Evolutionary conservation across 2,797 vertebrate species (phyloP).

Genomic region (Hirundo rustica): DNA sequence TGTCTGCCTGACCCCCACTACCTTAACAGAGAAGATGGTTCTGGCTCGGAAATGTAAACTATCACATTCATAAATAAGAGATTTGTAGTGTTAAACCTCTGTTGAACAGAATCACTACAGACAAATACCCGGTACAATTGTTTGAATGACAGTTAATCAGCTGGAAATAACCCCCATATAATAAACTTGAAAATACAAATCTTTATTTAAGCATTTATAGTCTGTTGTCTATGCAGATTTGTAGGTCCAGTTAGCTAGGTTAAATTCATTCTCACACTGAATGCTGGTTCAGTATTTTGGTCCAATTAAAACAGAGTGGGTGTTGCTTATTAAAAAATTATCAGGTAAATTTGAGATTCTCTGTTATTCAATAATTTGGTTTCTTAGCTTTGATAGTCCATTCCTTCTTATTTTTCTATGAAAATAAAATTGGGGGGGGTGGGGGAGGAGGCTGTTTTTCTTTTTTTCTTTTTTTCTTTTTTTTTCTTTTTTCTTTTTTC

Average conservation of each 20-base stretch:
- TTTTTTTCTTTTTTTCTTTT: not conserved
- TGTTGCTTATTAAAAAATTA: not conserved
- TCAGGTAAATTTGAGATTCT: not conserved
- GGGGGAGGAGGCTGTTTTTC: rapidly evolving
- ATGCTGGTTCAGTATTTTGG: not conserved
- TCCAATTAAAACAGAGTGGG: not conserved
- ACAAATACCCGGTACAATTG: not conserved
- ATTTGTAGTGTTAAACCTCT: not conserved
- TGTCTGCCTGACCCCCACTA: not conserved
- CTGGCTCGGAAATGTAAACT: not conserved
- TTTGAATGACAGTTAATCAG: not conserved
- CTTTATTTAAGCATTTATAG: not conserved
- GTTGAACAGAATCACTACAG: not conserved
- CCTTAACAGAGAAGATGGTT: not conserved
- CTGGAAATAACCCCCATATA: rapidly evolving
- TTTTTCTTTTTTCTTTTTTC: too few species aligned
- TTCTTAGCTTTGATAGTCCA: not conserved
- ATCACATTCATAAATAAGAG: not conserved
- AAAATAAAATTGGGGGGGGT: rapidly evolving
- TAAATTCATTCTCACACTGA: not conserved
- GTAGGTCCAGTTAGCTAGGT: not conserved
- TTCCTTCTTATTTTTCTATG: not conserved
- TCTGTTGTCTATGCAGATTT: not conserved
- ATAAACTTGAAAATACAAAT: not conserved
- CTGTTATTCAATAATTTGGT: not conserved